These are phyloP conservation scores for Sminthopsis crassicaudata DNA, from an alignment of 2,113 vertebrate species.

Conservation along the genomic window DNA sequence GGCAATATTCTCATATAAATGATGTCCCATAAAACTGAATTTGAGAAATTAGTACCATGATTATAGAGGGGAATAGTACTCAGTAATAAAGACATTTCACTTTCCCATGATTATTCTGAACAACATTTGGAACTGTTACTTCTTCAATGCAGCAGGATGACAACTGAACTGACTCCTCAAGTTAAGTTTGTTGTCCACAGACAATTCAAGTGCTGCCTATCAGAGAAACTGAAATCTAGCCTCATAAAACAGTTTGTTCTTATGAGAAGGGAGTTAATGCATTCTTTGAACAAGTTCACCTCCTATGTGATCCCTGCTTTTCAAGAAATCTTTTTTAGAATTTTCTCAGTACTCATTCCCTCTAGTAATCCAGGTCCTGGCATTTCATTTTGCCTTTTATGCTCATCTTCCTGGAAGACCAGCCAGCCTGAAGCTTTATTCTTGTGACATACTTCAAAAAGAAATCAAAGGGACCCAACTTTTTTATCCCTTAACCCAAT, in stretches of 20 bases:
- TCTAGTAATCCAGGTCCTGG: constrained; percentile 66
- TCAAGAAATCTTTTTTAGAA: constrained; percentile 63
- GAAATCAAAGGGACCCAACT: constrained; percentile 67
- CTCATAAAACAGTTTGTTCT: constrained; percentile 64
- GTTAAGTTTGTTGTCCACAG: constrained; percentile 55
- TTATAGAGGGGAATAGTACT: neutral
- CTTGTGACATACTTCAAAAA: constrained; percentile 63
- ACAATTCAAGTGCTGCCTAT: constrained; percentile 56
- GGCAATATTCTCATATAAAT: constrained; percentile 9
- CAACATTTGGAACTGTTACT: neutral
- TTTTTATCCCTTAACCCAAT: constrained; percentile 64
- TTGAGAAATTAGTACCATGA: constrained; percentile 4
- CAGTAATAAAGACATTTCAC: neutral
- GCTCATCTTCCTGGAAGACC: constrained; percentile 63
- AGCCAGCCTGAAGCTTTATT: constrained; percentile 62
- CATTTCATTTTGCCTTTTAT: constrained; percentile 75
- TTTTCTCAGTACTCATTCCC: constrained; percentile 68
- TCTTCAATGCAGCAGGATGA: constrained; percentile 10
- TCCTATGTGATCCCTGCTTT: constrained; percentile 70
- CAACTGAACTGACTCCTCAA: constrained; percentile 47
- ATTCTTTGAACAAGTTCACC: constrained; percentile 72
- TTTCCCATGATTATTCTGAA: constrained; percentile 37
- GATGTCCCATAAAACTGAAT: constrained; percentile 36
- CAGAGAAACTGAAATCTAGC: constrained; percentile 48
- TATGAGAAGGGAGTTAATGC: constrained; percentile 58